A percentile compares a stretch with the other conserved stretches of the same genome.
phyloP scores from a whole-genome alignment of 2,113 vertebrate species.

The Pterocles gutturalis region DNA sequence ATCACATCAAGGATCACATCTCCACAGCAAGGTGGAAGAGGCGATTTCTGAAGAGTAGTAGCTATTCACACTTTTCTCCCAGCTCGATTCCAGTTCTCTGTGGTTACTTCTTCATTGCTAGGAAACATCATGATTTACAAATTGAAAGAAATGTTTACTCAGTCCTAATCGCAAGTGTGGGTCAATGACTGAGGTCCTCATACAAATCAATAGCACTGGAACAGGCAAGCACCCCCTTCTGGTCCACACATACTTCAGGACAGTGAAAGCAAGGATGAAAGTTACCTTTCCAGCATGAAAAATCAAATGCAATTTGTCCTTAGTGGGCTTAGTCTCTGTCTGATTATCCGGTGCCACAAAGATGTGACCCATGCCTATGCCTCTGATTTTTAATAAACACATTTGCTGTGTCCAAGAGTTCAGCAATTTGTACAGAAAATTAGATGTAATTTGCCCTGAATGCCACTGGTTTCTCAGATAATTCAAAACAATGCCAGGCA shows the following conservation, averaged over 20 bases:
- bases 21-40: neutral
- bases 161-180: constrained; percentile 56
- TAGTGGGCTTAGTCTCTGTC: constrained; percentile 68
- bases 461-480: constrained; percentile 76
- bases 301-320: constrained; percentile 79
- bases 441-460: constrained; percentile 81
- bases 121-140: constrained; percentile 50
- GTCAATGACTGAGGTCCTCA: constrained; percentile 53
- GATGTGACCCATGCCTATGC: constrained; percentile 65
- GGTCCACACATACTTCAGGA: neutral
- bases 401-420: constrained; percentile 76
- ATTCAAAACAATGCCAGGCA: constrained; percentile 65
- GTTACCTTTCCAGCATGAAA: constrained; percentile 61
- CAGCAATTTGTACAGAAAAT: constrained; percentile 81
- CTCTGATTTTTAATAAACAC: constrained; percentile 80
- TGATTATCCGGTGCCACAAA: constrained; percentile 74
- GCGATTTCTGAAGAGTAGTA: neutral
- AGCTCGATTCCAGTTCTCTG: neutral
- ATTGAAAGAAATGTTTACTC: constrained; percentile 66
- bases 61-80: neutral
- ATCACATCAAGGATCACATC: neutral
- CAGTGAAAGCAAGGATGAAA: constrained; percentile 27
- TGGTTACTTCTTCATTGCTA: constrained; percentile 56
- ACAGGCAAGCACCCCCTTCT: constrained; percentile 53
- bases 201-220: constrained; percentile 69